Percentiles rank a stretch among this genome's conserved stretches.
phyloP scores from a whole-genome alignment of 2,113 vertebrate genomes.

The Ameiurus melas region DNA sequence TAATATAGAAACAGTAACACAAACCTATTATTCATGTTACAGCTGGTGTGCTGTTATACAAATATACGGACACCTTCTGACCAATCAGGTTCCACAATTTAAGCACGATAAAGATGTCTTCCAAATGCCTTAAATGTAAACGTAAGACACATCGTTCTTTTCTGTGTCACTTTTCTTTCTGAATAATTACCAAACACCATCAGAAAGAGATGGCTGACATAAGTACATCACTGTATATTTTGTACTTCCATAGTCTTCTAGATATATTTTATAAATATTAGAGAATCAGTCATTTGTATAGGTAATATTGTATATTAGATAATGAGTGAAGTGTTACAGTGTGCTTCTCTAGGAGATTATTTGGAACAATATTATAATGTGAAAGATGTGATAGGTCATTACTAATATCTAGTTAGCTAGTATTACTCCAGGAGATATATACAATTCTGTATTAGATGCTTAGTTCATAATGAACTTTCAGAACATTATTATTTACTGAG shows the following conservation, averaged over 20 bases:
- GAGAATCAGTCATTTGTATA: neutral
- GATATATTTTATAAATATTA: too few relatives aligned
- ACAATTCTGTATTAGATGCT: neutral
- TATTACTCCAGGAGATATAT: neutral
- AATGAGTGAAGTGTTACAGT: neutral
- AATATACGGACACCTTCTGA: neutral
- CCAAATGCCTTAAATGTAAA: too few relatives aligned
- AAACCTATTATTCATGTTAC: too few relatives aligned
- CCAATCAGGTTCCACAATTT: neutral
- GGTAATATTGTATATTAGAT: neutral
- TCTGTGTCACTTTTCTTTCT: too few relatives aligned
- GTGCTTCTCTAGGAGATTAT: neutral
- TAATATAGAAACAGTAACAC: too few relatives aligned
- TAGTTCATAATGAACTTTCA: neutral
- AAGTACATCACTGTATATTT: too few relatives aligned
- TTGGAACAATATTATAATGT: neutral
- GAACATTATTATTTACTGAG: too few relatives aligned
- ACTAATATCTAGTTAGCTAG: neutral
- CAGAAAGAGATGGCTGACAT: too few relatives aligned
- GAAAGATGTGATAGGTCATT: neutral
- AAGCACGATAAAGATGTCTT: neutral
- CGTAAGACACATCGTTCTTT: too few relatives aligned
- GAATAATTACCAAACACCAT: too few relatives aligned
- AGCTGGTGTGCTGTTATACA: too few relatives aligned
- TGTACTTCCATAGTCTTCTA: too few relatives aligned